Conservation (phyloP, 1,140 invertebrate species). For the Pentalonia nigronervosa region DNA sequence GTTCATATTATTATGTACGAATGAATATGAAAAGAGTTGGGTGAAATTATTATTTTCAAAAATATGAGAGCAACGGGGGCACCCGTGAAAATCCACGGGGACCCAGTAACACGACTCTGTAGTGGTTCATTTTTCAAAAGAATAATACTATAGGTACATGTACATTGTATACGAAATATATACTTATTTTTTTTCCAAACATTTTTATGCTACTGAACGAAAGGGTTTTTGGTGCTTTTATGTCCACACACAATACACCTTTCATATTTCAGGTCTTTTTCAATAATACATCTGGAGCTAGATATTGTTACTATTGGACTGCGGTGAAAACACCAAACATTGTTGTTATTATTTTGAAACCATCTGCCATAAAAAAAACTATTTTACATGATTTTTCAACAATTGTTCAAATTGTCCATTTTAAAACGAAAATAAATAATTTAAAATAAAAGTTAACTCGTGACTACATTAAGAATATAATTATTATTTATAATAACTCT, state of each 20-base stretch:
- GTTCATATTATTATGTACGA: background rate
- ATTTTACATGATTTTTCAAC: background rate
- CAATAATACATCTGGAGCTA: conserved; percentile 40
- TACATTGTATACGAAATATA: background rate
- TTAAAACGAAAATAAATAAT: background rate
- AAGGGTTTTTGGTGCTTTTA: conserved; percentile 48
- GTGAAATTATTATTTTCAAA: conserved; percentile 30
- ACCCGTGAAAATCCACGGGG: background rate
- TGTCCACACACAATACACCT: conserved; percentile 31
- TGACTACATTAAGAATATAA: background rate
- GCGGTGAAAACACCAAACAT: conserved; percentile 15
- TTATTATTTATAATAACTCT: background rate
- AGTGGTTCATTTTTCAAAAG: conserved; percentile 44
- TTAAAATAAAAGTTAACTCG: background rate
- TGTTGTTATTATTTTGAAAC: conserved; percentile 7
- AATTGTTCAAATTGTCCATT: background rate
- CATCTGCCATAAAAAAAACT: conserved; percentile 16
- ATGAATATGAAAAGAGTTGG: conserved; percentile 20
- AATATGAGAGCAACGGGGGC: conserved; percentile 39
- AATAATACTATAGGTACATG: conserved; percentile 24
- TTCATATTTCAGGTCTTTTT: conserved; percentile 33
- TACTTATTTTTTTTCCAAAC: conserved; percentile 18
- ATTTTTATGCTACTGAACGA: conserved; percentile 49
- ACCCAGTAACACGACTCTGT: conserved; percentile 45
- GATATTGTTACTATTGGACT: conserved; percentile 28